Conservation (phyloP, 2,888 invertebrate genomes). For the Hirtodrosophila cameraria region DNA sequence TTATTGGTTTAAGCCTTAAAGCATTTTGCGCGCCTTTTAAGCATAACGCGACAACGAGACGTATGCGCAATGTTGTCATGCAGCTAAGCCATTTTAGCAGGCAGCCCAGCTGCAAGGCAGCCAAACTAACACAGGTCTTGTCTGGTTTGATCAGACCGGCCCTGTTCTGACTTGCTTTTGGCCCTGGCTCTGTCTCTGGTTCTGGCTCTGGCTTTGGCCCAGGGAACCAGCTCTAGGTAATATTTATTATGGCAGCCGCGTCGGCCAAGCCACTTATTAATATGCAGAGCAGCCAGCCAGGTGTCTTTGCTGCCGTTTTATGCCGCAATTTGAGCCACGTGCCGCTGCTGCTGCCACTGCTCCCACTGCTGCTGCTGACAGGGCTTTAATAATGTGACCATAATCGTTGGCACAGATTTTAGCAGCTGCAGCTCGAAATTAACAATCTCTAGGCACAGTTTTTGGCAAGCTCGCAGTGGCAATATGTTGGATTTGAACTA, state of each 20-base stretch:
- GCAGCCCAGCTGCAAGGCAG: conserved; percentile 1
- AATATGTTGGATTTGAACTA: no score
- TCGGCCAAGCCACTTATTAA: conserved; percentile 59
- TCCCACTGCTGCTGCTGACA: conserved; percentile 30
- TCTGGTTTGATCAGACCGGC: conserved; percentile 7
- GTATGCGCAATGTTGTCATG: conserved; percentile 47
- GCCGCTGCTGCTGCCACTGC: conserved; percentile 12
- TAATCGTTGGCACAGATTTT: conserved; percentile 54
- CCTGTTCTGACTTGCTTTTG: conserved; percentile 9
- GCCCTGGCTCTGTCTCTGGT: no score
- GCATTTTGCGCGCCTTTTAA: conserved; percentile 3
- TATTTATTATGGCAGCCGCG: conserved; percentile 66
- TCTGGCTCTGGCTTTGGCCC: conserved; percentile 6
- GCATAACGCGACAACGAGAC: conserved; percentile 20
- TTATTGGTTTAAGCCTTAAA: conserved; percentile 18
- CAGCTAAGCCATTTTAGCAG: conserved; percentile 29
- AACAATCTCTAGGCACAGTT: conserved; percentile 39
- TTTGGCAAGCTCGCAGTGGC: conserved; percentile 10
- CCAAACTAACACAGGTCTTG: conserved; percentile 21
- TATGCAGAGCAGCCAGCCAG: conserved; percentile 69
- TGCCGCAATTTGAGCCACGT: conserved; percentile 75
- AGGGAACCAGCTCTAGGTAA: conserved; percentile 25
- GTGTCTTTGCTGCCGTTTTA: conserved; percentile 74
- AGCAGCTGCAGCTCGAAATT: conserved; percentile 41
- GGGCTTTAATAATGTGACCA: conserved; percentile 48